Conservation (phyloP, 2,888 invertebrate genomes). For the Lasioglossum leucozonium region DNA sequence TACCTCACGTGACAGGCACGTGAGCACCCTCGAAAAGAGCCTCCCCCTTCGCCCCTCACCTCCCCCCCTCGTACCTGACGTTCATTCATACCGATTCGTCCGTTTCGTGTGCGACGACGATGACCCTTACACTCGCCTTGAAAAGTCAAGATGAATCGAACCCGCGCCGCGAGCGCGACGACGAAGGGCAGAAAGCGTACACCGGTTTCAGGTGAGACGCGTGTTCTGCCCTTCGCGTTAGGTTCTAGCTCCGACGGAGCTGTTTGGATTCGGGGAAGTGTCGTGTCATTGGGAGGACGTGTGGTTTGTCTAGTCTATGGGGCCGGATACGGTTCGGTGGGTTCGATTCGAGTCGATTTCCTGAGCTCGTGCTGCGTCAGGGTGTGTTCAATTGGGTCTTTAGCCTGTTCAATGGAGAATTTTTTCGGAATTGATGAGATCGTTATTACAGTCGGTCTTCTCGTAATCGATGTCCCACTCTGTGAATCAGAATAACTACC, state of each 20-base stretch:
- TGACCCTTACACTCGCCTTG: slow-evolving; percentile 53
- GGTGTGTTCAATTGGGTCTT: background rate
- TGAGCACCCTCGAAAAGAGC: slow-evolving; percentile 78
- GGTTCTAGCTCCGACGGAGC: background rate
- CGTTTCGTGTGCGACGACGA: slow-evolving; percentile 53
- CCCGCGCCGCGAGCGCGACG: background rate
- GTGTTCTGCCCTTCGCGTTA: background rate
- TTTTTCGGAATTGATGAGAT: background rate
- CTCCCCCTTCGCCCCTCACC: slow-evolving; percentile 56
- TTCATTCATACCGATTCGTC: slow-evolving; percentile 67
- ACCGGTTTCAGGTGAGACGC: background rate
- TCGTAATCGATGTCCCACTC: too few species aligned
- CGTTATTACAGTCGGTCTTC: background rate
- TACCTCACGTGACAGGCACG: slow-evolving; percentile 75
- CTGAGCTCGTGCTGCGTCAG: background rate
- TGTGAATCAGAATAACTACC: too few species aligned
- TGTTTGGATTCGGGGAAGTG: background rate
- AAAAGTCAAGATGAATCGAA: slow-evolving; percentile 61
- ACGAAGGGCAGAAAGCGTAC: background rate
- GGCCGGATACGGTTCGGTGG: background rate
- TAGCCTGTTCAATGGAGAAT: background rate
- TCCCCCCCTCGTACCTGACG: slow-evolving; percentile 36
- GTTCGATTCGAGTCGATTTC: background rate
- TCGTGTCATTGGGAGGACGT: background rate
- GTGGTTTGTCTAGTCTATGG: background rate